Conservation (phyloP, 2,113 vertebrate species). For the Panthera leo region DNA sequence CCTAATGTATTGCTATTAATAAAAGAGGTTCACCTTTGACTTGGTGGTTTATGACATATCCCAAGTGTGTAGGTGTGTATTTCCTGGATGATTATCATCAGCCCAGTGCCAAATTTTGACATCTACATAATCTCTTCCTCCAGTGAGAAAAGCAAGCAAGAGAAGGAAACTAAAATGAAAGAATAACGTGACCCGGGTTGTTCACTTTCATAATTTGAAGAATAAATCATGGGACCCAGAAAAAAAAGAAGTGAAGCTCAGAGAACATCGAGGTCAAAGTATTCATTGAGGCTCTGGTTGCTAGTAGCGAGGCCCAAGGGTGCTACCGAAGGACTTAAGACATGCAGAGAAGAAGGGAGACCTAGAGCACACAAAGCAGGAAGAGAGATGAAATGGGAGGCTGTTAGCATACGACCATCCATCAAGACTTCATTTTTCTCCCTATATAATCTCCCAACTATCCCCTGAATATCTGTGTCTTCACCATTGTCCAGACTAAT, state of each 20-base stretch:
- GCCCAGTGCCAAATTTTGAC: background rate
- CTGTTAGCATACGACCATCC: background rate
- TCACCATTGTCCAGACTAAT: background rate
- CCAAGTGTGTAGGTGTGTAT: background rate
- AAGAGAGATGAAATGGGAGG: background rate
- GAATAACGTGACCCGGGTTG: background rate
- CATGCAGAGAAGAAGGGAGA: background rate
- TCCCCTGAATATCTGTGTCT: background rate
- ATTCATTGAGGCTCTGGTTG: background rate
- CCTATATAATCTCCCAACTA: background rate
- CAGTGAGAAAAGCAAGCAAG: background rate
- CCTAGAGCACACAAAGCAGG: background rate
- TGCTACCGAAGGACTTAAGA: background rate
- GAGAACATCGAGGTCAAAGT: background rate
- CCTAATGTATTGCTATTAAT: background rate
- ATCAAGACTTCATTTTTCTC: background rate
- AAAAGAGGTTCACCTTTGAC: background rate
- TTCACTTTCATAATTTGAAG: background rate
- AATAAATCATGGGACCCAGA: background rate
- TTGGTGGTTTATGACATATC: background rate
- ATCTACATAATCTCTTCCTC: background rate
- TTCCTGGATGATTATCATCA: conserved; percentile 23
- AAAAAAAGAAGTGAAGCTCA: background rate
- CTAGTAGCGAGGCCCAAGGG: background rate
- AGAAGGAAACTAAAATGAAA: background rate